Conservation (phyloP, 2,888 invertebrate species). For the Falcaria lacertinaria region DNA sequence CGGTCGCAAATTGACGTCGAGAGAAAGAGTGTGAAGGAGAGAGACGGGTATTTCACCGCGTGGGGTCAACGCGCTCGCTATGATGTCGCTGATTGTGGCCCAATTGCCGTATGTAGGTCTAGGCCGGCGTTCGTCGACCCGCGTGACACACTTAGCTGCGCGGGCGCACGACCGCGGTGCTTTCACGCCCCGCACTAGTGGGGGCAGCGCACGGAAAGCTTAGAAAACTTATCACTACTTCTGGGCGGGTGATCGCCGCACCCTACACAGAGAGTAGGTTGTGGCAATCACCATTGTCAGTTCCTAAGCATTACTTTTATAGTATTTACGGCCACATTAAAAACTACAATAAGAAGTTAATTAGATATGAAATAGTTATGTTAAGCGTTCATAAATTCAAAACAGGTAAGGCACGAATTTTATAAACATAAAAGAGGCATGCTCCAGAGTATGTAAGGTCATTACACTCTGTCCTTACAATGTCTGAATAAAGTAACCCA, state of each 20-base stretch:
- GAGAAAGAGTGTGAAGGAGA: slow-evolving; percentile 77
- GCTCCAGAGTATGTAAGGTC: too few relatives aligned
- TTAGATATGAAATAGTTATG: too few relatives aligned
- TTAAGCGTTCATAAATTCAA: too few relatives aligned
- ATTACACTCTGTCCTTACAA: too few relatives aligned
- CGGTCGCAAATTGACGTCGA: slow-evolving; percentile 52
- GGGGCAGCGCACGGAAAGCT: slow-evolving; percentile 62
- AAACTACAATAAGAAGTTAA: too few relatives aligned
- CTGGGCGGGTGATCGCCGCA: slow-evolving; percentile 29
- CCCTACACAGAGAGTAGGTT: slow-evolving; percentile 6
- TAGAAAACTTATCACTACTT: slow-evolving; percentile 46
- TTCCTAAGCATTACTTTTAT: too few relatives aligned
- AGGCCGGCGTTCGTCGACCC: slow-evolving; percentile 80
- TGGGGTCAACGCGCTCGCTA: slow-evolving; percentile 73
- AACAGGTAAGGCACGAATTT: too few relatives aligned
- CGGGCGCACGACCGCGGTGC: slow-evolving; percentile 66
- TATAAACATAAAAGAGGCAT: too few relatives aligned
- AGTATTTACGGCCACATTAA: too few relatives aligned
- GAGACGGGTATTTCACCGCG: slow-evolving; percentile 77
- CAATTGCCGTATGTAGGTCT: slow-evolving; percentile 78
- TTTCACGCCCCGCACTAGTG: slow-evolving; percentile 68
- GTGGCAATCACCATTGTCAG: too few relatives aligned
- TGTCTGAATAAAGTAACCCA: too few relatives aligned
- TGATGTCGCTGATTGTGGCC: slow-evolving; percentile 80
- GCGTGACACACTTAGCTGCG: slow-evolving; percentile 72